Conservation (phyloP, 2,888 invertebrate species). For the Ichneumoninae sp. region DNA sequence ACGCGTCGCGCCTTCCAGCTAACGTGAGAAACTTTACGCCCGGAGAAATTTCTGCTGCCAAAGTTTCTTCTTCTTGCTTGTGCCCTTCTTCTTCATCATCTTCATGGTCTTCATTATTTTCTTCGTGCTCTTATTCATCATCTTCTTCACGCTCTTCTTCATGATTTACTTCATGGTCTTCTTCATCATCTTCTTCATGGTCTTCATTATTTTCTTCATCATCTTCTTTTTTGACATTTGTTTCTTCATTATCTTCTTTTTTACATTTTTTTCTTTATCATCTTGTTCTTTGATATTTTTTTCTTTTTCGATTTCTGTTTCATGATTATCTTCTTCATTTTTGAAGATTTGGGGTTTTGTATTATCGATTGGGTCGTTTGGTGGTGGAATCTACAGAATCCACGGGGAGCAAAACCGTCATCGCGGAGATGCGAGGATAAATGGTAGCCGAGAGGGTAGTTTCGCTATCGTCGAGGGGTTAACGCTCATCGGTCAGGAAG, state of each 20-base stretch:
- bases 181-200: too few species aligned
- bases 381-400: constrained; percentile 20
- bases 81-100: background rate
- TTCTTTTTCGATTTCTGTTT: background rate
- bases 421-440: background rate
- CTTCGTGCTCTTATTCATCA: background rate
- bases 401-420: background rate
- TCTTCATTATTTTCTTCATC: too few species aligned
- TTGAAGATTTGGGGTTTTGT: background rate
- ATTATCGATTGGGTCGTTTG: constrained; percentile 26
- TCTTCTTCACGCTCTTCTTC: background rate
- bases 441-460: background rate
- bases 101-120: background rate
- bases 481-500: constrained; percentile 82
- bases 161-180: too few species aligned
- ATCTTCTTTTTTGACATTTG: too few species aligned
- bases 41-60: background rate
- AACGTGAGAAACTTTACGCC: constrained; percentile 55
- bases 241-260: too few species aligned
- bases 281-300: too few species aligned
- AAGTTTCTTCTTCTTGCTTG: background rate
- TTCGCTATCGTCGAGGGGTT: constrained; percentile 49
- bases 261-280: background rate
- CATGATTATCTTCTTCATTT: background rate
- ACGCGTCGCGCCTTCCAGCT: constrained; percentile 6